These are phyloP conservation scores for Oophaga sylvatica DNA, from an alignment of 2,797 vertebrate genomes.

Conservation along the genomic window DNA sequence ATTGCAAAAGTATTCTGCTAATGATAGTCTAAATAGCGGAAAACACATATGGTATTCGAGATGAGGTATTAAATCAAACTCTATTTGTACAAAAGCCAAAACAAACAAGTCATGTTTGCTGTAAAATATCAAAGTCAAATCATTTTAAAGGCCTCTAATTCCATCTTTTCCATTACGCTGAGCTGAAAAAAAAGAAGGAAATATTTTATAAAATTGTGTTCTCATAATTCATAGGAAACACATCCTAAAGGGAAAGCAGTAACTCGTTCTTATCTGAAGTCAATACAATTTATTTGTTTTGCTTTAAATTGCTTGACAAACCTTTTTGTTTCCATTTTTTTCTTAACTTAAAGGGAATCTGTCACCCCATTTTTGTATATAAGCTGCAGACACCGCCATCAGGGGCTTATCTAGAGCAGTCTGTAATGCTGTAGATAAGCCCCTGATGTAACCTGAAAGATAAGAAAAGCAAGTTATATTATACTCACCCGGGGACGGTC, in stretches of 20 bases:
- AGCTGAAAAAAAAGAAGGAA: slow-evolving; percentile 3
- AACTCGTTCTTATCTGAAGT: background rate
- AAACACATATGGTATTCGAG: slow-evolving; percentile 55
- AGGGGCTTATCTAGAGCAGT: too few species aligned
- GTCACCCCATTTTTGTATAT: too few species aligned
- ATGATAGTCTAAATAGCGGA: slow-evolving; percentile 45
- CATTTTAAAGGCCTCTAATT: slow-evolving; percentile 4
- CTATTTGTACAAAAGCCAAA: slow-evolving; percentile 52
- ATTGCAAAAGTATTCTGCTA: slow-evolving; percentile 41
- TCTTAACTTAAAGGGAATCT: background rate
- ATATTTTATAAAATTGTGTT: background rate
- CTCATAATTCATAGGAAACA: background rate
- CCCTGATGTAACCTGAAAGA: too few species aligned
- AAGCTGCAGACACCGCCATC: too few species aligned
- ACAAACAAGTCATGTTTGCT: slow-evolving; percentile 43
- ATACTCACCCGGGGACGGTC: too few species aligned
- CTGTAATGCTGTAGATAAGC: too few species aligned
- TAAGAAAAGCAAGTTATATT: too few species aligned
- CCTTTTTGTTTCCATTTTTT: background rate
- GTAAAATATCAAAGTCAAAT: slow-evolving; percentile 24
- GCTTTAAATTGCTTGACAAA: background rate
- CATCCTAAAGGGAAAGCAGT: background rate
- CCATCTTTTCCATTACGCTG: background rate
- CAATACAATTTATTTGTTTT: background rate
- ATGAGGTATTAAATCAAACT: slow-evolving; percentile 56